phyloP scores from a whole-genome alignment of 2,113 vertebrate species.

The Tupaia chinensis region DNA sequence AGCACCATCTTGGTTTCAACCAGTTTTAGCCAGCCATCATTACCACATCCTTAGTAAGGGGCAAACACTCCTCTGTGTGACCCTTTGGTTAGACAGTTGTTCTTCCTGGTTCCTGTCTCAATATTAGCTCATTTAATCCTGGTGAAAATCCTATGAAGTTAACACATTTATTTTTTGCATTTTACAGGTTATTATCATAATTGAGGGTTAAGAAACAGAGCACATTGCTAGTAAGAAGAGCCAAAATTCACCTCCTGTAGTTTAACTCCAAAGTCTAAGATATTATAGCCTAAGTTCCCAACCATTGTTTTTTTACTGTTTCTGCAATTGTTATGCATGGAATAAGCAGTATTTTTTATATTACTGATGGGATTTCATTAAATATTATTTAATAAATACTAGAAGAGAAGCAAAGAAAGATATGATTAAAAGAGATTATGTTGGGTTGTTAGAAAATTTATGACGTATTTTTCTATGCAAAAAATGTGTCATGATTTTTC shows the following conservation, averaged over 20 bases:
- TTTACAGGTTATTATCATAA: background rate
- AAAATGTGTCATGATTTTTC: no score
- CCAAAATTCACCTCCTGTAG: background rate
- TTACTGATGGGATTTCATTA: background rate
- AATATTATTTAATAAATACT: background rate
- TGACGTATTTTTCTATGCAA: no score
- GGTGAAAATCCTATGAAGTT: background rate
- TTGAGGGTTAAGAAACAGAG: background rate
- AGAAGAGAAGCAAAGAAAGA: constrained; percentile 7
- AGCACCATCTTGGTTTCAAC: no score
- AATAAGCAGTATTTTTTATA: background rate
- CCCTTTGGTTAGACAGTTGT: no score
- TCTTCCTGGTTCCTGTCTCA: background rate
- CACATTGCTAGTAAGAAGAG: background rate
- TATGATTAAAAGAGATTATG: background rate
- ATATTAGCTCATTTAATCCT: background rate
- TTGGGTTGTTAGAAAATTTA: no score
- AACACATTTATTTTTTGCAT: background rate
- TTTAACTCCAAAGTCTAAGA: background rate
- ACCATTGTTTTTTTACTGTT: background rate
- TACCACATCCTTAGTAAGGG: no score
- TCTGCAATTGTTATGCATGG: background rate
- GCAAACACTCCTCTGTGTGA: no score
- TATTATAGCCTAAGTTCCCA: background rate
- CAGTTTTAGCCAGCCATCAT: no score